Evolutionary conservation across 1,140 invertebrate species (phyloP).

Genomic region (Dendroctonus ponderosae): DNA sequence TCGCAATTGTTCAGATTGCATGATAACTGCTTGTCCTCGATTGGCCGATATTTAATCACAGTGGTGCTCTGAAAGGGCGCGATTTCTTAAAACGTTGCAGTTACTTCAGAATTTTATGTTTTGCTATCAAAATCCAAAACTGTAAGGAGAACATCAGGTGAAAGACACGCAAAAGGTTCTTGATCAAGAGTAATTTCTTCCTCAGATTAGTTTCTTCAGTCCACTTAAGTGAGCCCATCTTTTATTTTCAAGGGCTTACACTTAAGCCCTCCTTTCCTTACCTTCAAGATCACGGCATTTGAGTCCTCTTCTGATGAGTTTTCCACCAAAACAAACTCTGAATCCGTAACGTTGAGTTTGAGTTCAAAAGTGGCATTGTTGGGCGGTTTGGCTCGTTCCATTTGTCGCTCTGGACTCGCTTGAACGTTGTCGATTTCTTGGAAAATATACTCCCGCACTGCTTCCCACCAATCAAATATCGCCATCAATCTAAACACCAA

Average conservation of each 20-base stretch:
- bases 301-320: constrained; percentile 83
- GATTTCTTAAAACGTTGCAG: neutral
- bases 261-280: too few relatives aligned
- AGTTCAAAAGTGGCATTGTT: constrained; percentile 68
- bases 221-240: constrained; percentile 6
- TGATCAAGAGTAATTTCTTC: too few relatives aligned
- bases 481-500: constrained; percentile 69
- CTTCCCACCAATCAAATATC: constrained; percentile 91
- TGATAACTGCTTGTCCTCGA: constrained; percentile 74
- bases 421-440: constrained; percentile 45
- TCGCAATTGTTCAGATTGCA: constrained; percentile 89
- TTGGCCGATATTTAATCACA: constrained; percentile 76
- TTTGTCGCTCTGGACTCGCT: constrained; percentile 38
- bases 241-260: too few relatives aligned
- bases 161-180: too few relatives aligned
- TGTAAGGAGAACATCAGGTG: too few relatives aligned
- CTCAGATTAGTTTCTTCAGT: neutral
- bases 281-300: constrained; percentile 91
- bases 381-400: constrained; percentile 26
- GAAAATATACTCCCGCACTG: constrained; percentile 76
- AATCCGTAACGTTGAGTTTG: constrained; percentile 93
- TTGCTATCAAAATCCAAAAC: neutral
- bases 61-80: constrained; percentile 70
- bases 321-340: constrained; percentile 92
- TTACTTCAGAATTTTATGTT: too few relatives aligned